These are phyloP conservation scores for Regulus satrapa DNA, from an alignment of 2,113 vertebrate species.

Conservation along the genomic window DNA sequence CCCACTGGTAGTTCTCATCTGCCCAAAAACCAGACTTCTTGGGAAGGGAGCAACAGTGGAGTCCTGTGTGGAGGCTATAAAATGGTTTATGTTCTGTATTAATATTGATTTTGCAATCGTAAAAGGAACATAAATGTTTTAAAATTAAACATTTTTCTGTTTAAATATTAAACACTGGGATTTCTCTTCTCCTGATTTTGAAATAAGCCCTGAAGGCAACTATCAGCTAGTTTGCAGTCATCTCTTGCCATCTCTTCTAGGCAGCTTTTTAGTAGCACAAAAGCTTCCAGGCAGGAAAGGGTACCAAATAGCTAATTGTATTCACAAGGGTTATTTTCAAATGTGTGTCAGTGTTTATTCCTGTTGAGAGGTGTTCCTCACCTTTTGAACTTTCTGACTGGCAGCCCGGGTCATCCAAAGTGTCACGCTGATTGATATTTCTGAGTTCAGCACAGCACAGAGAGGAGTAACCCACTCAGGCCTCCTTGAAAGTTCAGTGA, in stretches of 20 bases:
- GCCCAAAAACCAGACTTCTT: background rate
- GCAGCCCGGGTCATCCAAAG: background rate
- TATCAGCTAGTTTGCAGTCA: constrained; percentile 11
- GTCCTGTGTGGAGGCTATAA: constrained; percentile 1
- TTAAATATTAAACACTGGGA: constrained; percentile 53
- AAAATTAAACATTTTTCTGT: constrained; percentile 37
- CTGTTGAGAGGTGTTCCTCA: constrained; percentile 12
- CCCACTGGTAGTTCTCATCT: background rate
- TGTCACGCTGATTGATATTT: background rate
- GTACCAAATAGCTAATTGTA: background rate
- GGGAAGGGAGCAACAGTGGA: background rate
- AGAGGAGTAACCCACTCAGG: background rate
- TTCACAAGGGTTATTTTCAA: constrained; percentile 33
- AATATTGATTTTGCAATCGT: constrained; percentile 47
- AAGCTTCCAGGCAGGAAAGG: constrained; percentile 22
- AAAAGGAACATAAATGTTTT: constrained; percentile 52
- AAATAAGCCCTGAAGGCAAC: background rate
- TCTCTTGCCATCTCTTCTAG: background rate
- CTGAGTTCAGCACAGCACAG: background rate
- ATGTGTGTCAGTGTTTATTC: background rate
- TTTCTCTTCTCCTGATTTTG: constrained; percentile 50
- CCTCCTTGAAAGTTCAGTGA: background rate
- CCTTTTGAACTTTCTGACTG: constrained; percentile 11
- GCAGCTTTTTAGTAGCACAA: constrained; percentile 8
- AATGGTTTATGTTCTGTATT: constrained; percentile 37